Evolutionary conservation across 2,797 vertebrate species (phyloP), one percentile per base, ranked within the genome.

Genomic region (Bovichtus variegatus): DNA sequence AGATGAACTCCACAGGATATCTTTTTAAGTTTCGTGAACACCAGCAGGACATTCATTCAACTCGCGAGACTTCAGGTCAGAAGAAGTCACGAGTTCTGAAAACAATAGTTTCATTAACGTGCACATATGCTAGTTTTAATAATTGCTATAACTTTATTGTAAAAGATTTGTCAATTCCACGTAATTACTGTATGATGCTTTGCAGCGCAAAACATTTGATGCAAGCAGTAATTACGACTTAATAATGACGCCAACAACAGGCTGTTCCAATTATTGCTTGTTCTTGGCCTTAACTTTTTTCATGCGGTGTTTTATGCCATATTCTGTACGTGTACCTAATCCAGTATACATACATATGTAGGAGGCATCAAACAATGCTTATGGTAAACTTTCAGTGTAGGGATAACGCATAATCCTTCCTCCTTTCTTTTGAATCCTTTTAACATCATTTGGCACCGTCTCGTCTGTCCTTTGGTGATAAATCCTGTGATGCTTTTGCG

Each of bases 401-500:
- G 27, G 55, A 59, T 18, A 18, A 53, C 58, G 27, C 59, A 27
- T 65, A 69, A 73, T 82, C 63, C 19, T 46, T 21, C 64, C 53
- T 71, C 49, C 54, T 41, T 31, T 60, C 29, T 70, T 70, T 61
- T 61, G 41, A 66, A 71, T 75, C 38, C 55, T 71, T 69, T 76
- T 53, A 80, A 40, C 58, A 9, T 59, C 29, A 44, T 67, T 71
- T 84, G 81, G 82, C 73, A 19, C 21, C 2, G 11, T 46, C 51
- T 53, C 3, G 2, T 68, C 43, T 60, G 4, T 71, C 59, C 31
- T 84, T 46, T 77, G 27, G 18, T 59, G 71, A 54, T 51, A 86
- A 79, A 79, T 81, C 60, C 60, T 67, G 50, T 61, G 59, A 40
- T 77, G 61, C 46, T 66, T 64, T 83, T 78, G 36, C 71, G 67